phyloP scores from a whole-genome alignment of 2,113 vertebrate genomes.

The Cyphomyrus plagiostoma region DNA sequence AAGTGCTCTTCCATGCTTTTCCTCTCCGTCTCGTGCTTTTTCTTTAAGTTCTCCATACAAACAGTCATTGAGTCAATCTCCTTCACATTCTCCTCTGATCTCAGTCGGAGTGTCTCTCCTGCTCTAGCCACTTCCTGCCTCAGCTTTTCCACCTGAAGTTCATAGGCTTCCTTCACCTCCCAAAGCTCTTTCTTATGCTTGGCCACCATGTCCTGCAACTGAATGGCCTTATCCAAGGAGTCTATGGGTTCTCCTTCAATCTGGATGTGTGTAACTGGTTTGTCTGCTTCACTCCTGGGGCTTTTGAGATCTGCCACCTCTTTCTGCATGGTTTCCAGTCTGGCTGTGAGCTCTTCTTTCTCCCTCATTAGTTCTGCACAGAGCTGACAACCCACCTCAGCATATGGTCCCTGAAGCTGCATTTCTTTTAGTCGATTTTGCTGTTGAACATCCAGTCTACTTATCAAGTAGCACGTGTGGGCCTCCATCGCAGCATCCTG shows the following conservation, averaged over 20 bases:
- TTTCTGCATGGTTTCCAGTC: slow-evolving; percentile 43
- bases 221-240: slow-evolving; percentile 51
- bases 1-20: slow-evolving; percentile 44
- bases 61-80: slow-evolving; percentile 55
- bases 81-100: slow-evolving; percentile 57
- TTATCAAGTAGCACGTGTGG: slow-evolving; percentile 44
- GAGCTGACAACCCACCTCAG: slow-evolving; percentile 37
- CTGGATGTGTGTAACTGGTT: slow-evolving; percentile 38
- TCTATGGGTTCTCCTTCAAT: slow-evolving; percentile 53
- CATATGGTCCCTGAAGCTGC: slow-evolving; percentile 20
- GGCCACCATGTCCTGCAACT: slow-evolving; percentile 53
- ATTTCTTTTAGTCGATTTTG: slow-evolving; percentile 33
- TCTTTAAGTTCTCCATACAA: slow-evolving; percentile 63
- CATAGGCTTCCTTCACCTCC: slow-evolving; percentile 54
- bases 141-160: slow-evolving; percentile 52
- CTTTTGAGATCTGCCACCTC: slow-evolving; percentile 29
- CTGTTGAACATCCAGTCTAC: slow-evolving; percentile 43
- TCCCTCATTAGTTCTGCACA: slow-evolving; percentile 49
- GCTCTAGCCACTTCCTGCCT: slow-evolving; percentile 45
- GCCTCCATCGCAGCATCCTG: slow-evolving; percentile 55
- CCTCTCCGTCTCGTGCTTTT: slow-evolving; percentile 54
- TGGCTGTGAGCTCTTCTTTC: slow-evolving; percentile 40
- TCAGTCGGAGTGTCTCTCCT: slow-evolving; percentile 47
- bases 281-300: slow-evolving; percentile 19
- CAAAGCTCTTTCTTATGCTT: slow-evolving; percentile 56